A percentile compares a stretch with the other conserved stretches of the same genome.
phyloP scores from a whole-genome alignment of 2,888 invertebrate genomes.

The Incurvaria masculella region DNA sequence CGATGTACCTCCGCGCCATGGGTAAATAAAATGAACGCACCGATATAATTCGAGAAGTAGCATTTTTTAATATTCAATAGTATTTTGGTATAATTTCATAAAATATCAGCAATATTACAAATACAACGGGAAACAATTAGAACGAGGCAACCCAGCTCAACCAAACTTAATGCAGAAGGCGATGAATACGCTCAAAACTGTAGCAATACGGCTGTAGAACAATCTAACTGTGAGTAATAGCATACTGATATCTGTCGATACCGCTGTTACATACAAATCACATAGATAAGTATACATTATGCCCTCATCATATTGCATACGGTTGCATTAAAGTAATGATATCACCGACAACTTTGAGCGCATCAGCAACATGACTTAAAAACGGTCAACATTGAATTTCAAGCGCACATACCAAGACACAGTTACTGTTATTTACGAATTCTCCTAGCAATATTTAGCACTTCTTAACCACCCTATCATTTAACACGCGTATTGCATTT shows the following conservation, averaged over 20 bases:
- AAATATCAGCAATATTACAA: conserved; percentile 55
- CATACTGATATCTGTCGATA: no score
- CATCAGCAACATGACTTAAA: conserved; percentile 1
- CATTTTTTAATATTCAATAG: conserved; percentile 52
- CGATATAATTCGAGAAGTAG: conserved; percentile 49
- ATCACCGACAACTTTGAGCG: no score
- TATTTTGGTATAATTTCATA: conserved; percentile 45
- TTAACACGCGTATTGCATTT: background rate
- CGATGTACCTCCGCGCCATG: no score
- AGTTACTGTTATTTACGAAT: background rate
- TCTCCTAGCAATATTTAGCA: background rate
- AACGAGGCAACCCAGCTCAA: conserved; percentile 39
- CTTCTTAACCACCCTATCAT: no score
- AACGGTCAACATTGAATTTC: conserved; percentile 1
- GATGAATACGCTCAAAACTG: no score
- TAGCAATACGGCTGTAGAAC: no score
- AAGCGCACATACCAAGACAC: conserved; percentile 3
- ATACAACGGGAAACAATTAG: conserved; percentile 52
- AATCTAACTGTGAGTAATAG: no score
- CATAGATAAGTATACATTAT: no score
- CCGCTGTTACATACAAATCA: no score
- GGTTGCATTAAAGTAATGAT: no score
- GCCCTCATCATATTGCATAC: no score
- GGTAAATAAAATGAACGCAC: no score
- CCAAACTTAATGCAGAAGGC: background rate